Conservation (phyloP, 1,140 invertebrate genomes). For the Drosophila miranda region DNA sequence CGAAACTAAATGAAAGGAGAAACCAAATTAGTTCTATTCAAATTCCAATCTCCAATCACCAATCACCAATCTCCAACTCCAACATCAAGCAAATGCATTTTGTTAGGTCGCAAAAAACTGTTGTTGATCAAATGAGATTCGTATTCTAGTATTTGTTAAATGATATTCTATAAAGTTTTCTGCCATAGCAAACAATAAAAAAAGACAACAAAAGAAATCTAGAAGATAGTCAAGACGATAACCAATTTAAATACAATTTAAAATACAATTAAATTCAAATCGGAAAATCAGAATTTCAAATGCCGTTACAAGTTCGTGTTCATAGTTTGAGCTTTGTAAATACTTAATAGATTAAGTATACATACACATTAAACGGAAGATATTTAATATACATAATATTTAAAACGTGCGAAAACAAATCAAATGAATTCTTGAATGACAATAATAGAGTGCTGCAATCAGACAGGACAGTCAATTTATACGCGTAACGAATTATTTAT, state of each 20-base stretch:
- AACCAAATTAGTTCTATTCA: conserved; percentile 10
- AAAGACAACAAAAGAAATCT: conserved; percentile 40
- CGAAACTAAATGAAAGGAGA: conserved; percentile 19
- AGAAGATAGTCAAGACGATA: conserved; percentile 8
- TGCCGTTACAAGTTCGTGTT: conserved; percentile 73
- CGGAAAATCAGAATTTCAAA: conserved; percentile 42
- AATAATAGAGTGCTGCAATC: conserved; percentile 34
- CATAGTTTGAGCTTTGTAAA: conserved; percentile 76
- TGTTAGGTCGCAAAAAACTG: conserved; percentile 28
- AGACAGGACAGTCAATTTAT: conserved; percentile 48
- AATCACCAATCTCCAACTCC: background rate
- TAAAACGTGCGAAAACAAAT: conserved; percentile 51
- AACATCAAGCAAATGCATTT: conserved; percentile 39
- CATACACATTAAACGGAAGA: conserved; percentile 33
- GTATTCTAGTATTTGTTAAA: conserved; percentile 47
- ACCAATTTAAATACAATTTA: background rate
- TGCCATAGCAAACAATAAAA: conserved; percentile 16
- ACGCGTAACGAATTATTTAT: conserved; percentile 42
- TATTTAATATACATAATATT: conserved; percentile 41
- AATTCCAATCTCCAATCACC: conserved; percentile 1
- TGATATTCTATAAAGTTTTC: conserved; percentile 34
- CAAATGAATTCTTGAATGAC: conserved; percentile 45
- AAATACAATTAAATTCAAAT: conserved; percentile 23
- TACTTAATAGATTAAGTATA: conserved; percentile 80
- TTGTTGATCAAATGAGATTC: conserved; percentile 28